Evolutionary conservation across 2,797 vertebrate genomes (phyloP), one percentile per base, ranked within the genome.

Genomic region (Rachycentron canadum): DNA sequence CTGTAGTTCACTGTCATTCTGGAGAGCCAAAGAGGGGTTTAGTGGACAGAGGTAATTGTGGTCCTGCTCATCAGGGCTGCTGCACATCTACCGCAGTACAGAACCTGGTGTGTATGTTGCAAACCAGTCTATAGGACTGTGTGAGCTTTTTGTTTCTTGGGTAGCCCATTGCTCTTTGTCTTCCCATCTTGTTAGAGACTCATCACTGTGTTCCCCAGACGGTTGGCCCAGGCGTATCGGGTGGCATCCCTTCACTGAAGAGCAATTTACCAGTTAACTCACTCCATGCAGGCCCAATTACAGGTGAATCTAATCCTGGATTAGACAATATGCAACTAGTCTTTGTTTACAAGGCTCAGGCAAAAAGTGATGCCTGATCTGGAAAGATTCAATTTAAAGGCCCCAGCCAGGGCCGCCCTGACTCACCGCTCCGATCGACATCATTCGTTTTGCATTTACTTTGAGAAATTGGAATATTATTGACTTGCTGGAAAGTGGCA

Each of bases 361-460:
- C 55, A 81, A 76, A 79, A 87, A 70, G 72, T 65, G 74, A 80
- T 11, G 76, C 36, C 73, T 71, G 72, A 87, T 90, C 78, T 79
- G 85, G 86, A 90, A 72, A 85, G 83, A 92, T 94, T 93, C 72
- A 90, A 94, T 93, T 92, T 91, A 81, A 79, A 86, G 65, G 69
- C 45, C 40, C 59, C 53, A 76, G 83, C 76, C 78, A 79, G 69
- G 58, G 53, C 72, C 74, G 83, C 74, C 83, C 85, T 70, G 83
- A 88, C 84, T 87, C 83, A 41, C 53, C 14, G 36, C 88, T 78
- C 72, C 50, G 62, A 92, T 88, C 62, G 55, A 89, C 84, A 90
- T 88, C 69, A 78, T 90, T 92, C 79, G 41, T 85, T 92, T 90
- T 90, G 84, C 86, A 92, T 93, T 92, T 87, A 85, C 80, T 77